Evolutionary conservation across 2,797 vertebrate species (phyloP), one percentile per base, ranked within the genome.

Genomic region (Denticeps clupeoides): DNA sequence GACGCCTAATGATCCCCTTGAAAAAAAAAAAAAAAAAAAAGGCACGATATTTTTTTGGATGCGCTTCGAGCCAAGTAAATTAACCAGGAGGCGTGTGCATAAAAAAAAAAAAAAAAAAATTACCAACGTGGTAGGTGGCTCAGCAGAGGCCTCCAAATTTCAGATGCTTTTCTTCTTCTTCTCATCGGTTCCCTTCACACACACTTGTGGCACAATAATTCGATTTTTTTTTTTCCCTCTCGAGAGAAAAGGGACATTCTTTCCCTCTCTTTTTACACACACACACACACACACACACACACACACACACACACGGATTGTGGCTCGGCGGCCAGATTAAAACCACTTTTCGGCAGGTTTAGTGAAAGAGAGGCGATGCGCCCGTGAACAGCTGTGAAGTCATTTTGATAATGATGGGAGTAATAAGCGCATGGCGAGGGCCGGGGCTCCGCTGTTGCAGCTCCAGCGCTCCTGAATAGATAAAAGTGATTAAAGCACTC

Each of bases 381-480:
- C 82, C 63, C 83, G 87, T 82, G 86, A 90, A 93, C 90, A 91
- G 88, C 89, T 90, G 89, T 89, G 87, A 88, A 91, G 89, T 92
- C 90, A 92, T 96, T 93, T 92, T 90, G 89, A 91, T 95, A 93
- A 93, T 93, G 89, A 94, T 89, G 90, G 86, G 88, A 92, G 91
- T 89, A 91, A 91, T 92, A 93, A 93, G 87, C 87, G 71, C 82
- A 85, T 86, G 83, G 89, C 80, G 83, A 90, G 88, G 89, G 90
- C 91, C 87, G 87, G 87, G 82, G 89, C 87, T 92, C 84, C 87
- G 87, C 89, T 82, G 84, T 90, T 93, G 87, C 89, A 89, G 93
- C 90, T 91, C 87, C 88, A 91, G 85, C 93, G 90, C 90, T 87
- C 81, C 84, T 93, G 89, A 95, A 95, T 91, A 92, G 91, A 93